Base-by-base conservation (phyloP, 1,140 invertebrate genomes). In the Drosophila pruinosa region DNA sequence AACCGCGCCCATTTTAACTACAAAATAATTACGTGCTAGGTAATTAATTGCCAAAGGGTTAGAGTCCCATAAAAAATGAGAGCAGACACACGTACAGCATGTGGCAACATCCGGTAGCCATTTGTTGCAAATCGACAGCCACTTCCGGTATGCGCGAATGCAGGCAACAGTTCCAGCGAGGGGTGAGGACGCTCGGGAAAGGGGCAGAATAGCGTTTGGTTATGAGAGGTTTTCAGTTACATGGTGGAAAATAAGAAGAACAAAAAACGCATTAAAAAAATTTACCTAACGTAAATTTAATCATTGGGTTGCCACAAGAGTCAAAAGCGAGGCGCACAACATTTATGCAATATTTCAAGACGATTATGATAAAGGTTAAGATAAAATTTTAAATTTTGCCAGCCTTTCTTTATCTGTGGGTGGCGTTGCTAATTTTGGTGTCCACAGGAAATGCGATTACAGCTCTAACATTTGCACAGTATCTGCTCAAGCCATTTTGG, bases 361-460 rank as follows among this genome's bases (percentile, higher is more conserved):
- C 17, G 10, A 15, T 28, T 14, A 15, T 3, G 6, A 5, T 6
- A 21, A 52, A 52, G n/a, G 4, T 15, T 15, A 28, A 24, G 12
- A 24, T 7, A 12, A 22, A 10, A n/a, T n/a, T n/a, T n/a, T n/a
- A n/a, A n/a, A n/a, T n/a, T n/a, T n/a, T 99, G 14, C 97, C 97
- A 0, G 96, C 97, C 0, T 99, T 99, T 92, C 92, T 99, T 0
- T 99, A 98, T 85, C 93, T 99, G 2, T 99, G 98, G 98, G 97
- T 98, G 21, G 97, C 97, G 1, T 92, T 97, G 54, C 94, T 98
- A 71, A 95, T 98, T 57, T 93, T 98, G 79, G 95, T 98, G 79
- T 98, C 98, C 4, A 98, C 97, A 4, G 97, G 97, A 17, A 99
- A 99, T 93, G 98, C 98, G 12, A 98, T 99, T 68, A 99, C 98